These are phyloP conservation scores for Pocillopora meandrina DNA, from an alignment of 92 coral and sea anemone genomes.

Conservation along the genomic window DNA sequence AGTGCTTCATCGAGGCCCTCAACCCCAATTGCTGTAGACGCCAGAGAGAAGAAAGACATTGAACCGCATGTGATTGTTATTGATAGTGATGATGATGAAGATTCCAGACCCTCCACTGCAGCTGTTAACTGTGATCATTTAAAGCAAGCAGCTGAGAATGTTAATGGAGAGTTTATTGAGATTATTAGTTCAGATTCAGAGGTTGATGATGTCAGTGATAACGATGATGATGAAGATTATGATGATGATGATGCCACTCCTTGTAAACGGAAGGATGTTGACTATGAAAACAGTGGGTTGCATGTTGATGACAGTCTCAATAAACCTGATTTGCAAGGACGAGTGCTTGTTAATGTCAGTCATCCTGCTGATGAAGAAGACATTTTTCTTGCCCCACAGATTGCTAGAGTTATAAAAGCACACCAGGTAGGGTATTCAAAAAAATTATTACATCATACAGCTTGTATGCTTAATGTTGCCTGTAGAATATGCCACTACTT, in stretches of 20 bases:
- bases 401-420: slow-evolving; percentile 79
- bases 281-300: slow-evolving; percentile 86
- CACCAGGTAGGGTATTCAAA: slow-evolving; percentile 77
- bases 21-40: slow-evolving; percentile 78
- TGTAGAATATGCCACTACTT: background rate
- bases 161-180: slow-evolving; percentile 31
- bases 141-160: background rate
- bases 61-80: slow-evolving; percentile 74
- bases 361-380: slow-evolving; percentile 92
- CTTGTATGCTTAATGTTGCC: background rate
- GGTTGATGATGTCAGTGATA: slow-evolving; percentile 40
- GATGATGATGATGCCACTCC: slow-evolving; percentile 19
- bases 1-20: slow-evolving; percentile 9
- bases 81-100: slow-evolving; percentile 88
- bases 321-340: slow-evolving; percentile 74
- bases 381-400: slow-evolving; percentile 81
- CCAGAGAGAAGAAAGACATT: slow-evolving; percentile 53
- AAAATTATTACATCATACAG: too few relatives aligned
- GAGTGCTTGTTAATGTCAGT: slow-evolving; percentile 84
- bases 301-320: slow-evolving; percentile 85
- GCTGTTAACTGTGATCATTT: slow-evolving; percentile 15
- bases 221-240: slow-evolving; percentile 33
- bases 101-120: background rate
- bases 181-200: slow-evolving; percentile 68
- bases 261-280: slow-evolving; percentile 22